These are phyloP conservation scores for Trissoscelio sp. DNA, from an alignment of 2,888 invertebrate genomes.

Conservation along the genomic window DNA sequence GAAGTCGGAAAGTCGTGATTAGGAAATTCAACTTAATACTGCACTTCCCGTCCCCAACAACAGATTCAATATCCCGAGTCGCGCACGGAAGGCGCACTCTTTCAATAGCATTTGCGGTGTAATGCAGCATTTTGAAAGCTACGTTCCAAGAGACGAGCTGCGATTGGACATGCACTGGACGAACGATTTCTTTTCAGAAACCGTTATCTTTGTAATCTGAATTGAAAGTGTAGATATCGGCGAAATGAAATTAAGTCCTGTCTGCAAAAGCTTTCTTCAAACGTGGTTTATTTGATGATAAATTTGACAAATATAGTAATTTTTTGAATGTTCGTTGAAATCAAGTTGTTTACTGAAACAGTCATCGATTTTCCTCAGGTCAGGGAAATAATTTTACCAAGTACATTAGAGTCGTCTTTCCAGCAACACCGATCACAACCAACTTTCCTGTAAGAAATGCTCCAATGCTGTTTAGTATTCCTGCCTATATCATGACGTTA, in stretches of 20 bases:
- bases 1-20: slow-evolving; percentile 49
- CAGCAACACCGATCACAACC: too few relatives aligned
- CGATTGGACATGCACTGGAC: slow-evolving; percentile 5
- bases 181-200: not conserved
- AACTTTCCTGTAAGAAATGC: too few relatives aligned
- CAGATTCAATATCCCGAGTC: slow-evolving; percentile 37
- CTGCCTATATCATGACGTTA: slow-evolving; percentile 21
- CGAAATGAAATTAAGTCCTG: not conserved
- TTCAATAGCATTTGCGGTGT: slow-evolving; percentile 31
- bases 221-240: not conserved
- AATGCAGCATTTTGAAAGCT: slow-evolving; percentile 2
- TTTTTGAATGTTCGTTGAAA: too few relatives aligned
- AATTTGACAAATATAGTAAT: too few relatives aligned
- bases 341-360: too few relatives aligned
- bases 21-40: slow-evolving; percentile 52
- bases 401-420: not conserved
- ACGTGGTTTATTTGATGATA: not conserved
- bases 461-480: too few relatives aligned
- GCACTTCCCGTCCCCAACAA: slow-evolving; percentile 23
- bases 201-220: slow-evolving; percentile 16
- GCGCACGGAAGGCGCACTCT: slow-evolving; percentile 7
- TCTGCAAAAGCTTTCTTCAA: not conserved
- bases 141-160: not conserved
- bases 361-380: too few relatives aligned
- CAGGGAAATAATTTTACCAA: too few relatives aligned